Conservation (phyloP, 2,113 vertebrate species). For the Anthoscopus minutus region DNA sequence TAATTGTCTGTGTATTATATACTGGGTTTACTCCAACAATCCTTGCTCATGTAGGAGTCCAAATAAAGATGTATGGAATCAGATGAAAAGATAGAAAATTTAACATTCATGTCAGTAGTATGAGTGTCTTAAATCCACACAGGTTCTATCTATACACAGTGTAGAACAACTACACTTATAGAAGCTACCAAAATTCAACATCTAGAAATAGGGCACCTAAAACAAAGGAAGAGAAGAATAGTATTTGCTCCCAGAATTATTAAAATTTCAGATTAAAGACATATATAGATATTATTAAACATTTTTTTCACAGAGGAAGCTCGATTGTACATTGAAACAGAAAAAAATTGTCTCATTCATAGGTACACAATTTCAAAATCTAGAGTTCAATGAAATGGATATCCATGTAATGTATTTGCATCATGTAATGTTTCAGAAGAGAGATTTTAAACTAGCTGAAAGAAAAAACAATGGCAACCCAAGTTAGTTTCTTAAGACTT, state of each 20-base stretch:
- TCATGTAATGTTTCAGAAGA: neutral
- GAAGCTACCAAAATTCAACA: neutral
- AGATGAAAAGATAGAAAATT: neutral
- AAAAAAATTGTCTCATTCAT: accelerated
- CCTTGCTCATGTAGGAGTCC: neutral
- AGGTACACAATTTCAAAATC: neutral
- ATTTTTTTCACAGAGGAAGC: neutral
- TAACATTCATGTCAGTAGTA: neutral
- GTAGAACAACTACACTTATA: neutral
- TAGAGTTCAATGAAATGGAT: neutral
- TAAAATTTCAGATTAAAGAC: neutral
- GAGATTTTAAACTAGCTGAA: neutral
- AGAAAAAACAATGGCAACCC: neutral
- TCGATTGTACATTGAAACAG: neutral
- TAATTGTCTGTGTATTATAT: neutral
- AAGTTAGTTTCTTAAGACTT: neutral
- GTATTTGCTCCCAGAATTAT: neutral
- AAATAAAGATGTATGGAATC: neutral
- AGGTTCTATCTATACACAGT: neutral
- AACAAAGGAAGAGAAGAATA: neutral
- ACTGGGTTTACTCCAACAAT: neutral
- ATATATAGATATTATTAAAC: neutral
- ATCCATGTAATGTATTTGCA: neutral
- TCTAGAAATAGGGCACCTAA: neutral
- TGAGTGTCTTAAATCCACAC: neutral